These are phyloP conservation scores for Steinernema feltiae DNA, from an alignment of 1,140 invertebrate species.

Conservation along the genomic window DNA sequence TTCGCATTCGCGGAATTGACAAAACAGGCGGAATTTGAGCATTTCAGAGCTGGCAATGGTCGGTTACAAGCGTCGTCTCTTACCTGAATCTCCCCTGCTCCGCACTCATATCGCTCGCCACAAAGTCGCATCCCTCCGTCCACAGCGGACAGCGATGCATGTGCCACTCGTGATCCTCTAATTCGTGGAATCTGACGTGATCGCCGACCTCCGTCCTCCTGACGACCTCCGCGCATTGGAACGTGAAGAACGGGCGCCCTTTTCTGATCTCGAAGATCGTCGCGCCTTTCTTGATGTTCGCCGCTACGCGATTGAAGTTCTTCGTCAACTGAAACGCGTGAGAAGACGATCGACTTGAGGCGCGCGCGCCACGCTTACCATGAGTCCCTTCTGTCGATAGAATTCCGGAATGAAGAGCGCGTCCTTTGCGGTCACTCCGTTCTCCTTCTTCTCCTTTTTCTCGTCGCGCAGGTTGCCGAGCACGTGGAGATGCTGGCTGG, in stretches of 20 bases:
- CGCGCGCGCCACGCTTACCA: background rate
- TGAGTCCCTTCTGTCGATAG: conserved; percentile 5
- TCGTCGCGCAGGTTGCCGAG: conserved; percentile 16
- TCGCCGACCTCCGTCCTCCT: background rate
- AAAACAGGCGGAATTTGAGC: too few relatives aligned
- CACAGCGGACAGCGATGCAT: background rate
- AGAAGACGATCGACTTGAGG: too few relatives aligned
- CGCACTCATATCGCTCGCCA: background rate
- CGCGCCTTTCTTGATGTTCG: background rate
- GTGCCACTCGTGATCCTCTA: background rate
- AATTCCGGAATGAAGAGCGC: conserved; percentile 10
- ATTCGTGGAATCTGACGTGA: background rate
- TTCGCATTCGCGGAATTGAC: too few relatives aligned
- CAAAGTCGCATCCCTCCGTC: background rate
- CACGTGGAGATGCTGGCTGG: conserved; percentile 19
- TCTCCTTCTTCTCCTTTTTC: background rate
- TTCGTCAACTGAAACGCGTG: conserved; percentile 1
- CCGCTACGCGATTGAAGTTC: conserved; percentile 9
- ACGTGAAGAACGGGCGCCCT: background rate
- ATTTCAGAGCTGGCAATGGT: too few relatives aligned
- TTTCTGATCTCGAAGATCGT: background rate
- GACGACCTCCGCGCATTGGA: background rate
- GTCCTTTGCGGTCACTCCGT: background rate
- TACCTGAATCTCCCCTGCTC: background rate
- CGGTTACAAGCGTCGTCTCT: background rate